A percentile compares a stretch with the other conserved stretches of the same genome.
Evolutionary conservation across 2,888 invertebrate species (phyloP).

Genomic region (Nomada ferruginata): DNA sequence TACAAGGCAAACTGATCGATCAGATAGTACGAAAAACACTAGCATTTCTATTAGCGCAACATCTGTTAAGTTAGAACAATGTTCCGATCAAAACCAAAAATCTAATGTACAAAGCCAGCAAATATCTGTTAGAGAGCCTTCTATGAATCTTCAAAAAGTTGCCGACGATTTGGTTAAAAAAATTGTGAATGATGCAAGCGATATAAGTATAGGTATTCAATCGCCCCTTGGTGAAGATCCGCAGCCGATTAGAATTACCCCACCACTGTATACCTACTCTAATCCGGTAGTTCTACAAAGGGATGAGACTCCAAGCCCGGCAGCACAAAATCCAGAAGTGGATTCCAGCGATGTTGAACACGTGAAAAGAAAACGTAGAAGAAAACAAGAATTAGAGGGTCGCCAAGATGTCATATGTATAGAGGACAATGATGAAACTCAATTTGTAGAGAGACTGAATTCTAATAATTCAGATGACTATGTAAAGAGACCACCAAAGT

Average conservation of each 20-base stretch:
- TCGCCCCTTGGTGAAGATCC: constrained; percentile 85
- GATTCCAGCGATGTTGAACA: constrained; percentile 80
- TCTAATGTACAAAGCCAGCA: constrained; percentile 77
- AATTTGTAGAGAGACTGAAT: constrained; percentile 78
- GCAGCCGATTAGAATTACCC: constrained; percentile 89
- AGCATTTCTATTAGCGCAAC: constrained; percentile 56
- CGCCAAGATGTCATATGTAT: constrained; percentile 82
- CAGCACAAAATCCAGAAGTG: constrained; percentile 80
- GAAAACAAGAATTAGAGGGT: constrained; percentile 83
- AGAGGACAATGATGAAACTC: constrained; percentile 81
- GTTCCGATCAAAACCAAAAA: constrained; percentile 78
- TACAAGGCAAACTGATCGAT: constrained; percentile 69
- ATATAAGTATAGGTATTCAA: constrained; percentile 73
- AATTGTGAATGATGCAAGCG: constrained; percentile 73
- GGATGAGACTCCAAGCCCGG: constrained; percentile 84
- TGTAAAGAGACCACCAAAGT: constrained; percentile 82
- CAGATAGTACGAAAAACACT: constrained; percentile 55
- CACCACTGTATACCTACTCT: constrained; percentile 91
- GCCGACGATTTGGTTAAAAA: constrained; percentile 80
- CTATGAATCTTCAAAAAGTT: constrained; percentile 74
- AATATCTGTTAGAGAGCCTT: constrained; percentile 66
- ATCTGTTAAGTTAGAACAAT: constrained; percentile 65
- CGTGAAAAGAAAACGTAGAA: constrained; percentile 80
- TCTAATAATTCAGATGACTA: constrained; percentile 79
- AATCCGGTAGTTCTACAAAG: constrained; percentile 88